Percentiles rank a stretch among this genome's conserved stretches.
These are phyloP conservation scores for Tipula confusa DNA, from an alignment of 2,888 invertebrate species.

Conservation along the genomic window DNA sequence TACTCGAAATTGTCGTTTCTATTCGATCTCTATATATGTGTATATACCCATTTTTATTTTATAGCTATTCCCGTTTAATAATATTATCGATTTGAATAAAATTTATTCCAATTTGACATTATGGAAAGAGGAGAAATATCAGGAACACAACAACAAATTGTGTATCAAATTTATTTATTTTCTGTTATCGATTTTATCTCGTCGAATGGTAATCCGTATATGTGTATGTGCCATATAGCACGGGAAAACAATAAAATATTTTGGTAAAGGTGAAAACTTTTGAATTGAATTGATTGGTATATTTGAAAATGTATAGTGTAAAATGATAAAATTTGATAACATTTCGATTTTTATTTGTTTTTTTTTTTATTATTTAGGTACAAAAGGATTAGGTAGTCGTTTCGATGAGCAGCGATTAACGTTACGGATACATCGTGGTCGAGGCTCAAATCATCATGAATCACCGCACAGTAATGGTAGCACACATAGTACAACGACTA, in stretches of 20 bases:
- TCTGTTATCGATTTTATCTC: not conserved
- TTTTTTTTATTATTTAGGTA: constrained; percentile 46
- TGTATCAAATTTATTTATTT: not conserved
- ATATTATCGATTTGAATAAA: not conserved
- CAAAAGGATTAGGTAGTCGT: constrained; percentile 65
- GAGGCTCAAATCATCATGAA: constrained; percentile 57
- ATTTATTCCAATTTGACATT: not conserved
- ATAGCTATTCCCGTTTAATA: not conserved
- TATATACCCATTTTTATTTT: not conserved
- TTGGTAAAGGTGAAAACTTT: not conserved
- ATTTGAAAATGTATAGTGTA: not conserved
- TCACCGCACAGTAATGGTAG: constrained; percentile 65
- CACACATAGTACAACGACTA: constrained; percentile 65
- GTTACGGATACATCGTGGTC: constrained; percentile 82
- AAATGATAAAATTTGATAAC: not conserved
- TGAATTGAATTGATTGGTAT: not conserved
- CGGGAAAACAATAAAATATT: not conserved
- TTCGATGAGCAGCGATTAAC: constrained; percentile 89
- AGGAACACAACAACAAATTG: not conserved
- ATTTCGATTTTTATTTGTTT: not conserved
- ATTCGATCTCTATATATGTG: not conserved
- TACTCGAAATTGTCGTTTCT: not conserved
- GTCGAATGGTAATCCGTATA: not conserved
- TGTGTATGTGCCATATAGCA: not conserved
- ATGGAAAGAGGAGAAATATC: not conserved